Percentiles rank a stretch among this genome's conserved stretches.
These are phyloP conservation scores for Eucera pruinosa DNA, from an alignment of 2,888 invertebrate species.

Conservation along the genomic window DNA sequence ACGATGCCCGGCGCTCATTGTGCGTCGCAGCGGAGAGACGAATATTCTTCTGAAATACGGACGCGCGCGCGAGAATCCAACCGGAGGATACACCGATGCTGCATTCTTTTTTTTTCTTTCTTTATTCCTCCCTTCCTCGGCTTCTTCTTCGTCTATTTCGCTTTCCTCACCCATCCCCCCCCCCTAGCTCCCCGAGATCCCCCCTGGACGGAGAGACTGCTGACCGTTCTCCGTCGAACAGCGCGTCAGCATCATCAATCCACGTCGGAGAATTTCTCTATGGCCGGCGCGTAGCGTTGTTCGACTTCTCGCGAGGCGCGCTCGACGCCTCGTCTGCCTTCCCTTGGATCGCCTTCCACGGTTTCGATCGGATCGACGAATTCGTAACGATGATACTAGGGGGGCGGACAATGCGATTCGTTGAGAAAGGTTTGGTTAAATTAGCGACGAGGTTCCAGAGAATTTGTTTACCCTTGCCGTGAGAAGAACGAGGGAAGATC, in stretches of 20 bases:
- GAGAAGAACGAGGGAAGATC: too few relatives aligned
- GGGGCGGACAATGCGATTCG: too few relatives aligned
- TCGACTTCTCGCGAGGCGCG: slow-evolving; percentile 13
- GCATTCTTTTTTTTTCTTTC: slow-evolving; percentile 25
- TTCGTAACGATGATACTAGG: too few relatives aligned
- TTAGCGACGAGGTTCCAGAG: too few relatives aligned
- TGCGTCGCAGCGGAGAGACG: slow-evolving; percentile 49
- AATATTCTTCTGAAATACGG: slow-evolving; percentile 31
- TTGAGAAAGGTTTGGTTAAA: too few relatives aligned
- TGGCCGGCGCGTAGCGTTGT: background rate
- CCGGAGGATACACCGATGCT: slow-evolving; percentile 48
- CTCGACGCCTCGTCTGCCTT: background rate
- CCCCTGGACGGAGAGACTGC: slow-evolving; percentile 6
- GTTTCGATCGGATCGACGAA: background rate
- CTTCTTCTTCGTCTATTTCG: slow-evolving; percentile 33
- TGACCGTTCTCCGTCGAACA: slow-evolving; percentile 39
- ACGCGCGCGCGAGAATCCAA: slow-evolving; percentile 44
- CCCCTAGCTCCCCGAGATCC: background rate
- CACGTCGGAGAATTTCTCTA: slow-evolving; percentile 68
- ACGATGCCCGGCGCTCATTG: slow-evolving; percentile 69
- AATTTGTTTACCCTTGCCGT: too few relatives aligned
- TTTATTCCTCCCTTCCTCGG: background rate
- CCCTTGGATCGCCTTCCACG: background rate
- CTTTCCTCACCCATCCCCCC: slow-evolving; percentile 1
- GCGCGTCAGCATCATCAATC: slow-evolving; percentile 74